Evolutionary conservation across 2,113 vertebrate genomes (phyloP).

Genomic region (Sakesphorus luctuosus): DNA sequence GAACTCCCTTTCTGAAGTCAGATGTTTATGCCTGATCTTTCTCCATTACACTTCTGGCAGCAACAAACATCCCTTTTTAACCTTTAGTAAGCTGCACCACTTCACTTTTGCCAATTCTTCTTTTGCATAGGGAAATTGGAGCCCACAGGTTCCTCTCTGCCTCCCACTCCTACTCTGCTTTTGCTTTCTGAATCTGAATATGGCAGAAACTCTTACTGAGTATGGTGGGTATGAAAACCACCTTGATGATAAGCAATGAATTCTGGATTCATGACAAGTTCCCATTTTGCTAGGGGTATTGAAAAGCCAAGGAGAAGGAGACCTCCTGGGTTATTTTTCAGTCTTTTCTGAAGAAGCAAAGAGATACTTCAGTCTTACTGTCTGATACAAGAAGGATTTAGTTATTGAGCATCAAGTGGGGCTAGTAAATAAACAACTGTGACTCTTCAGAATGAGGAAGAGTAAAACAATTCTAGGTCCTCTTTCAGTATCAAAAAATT

Average conservation of each 20-base stretch:
- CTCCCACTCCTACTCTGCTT: neutral
- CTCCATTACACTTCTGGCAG: neutral
- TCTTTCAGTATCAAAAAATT: neutral
- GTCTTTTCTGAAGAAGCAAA: neutral
- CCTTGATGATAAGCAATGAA: neutral
- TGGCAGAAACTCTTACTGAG: neutral
- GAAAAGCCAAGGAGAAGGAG: neutral
- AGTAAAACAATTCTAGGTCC: neutral
- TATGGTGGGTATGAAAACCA: neutral
- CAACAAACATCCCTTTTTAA: neutral
- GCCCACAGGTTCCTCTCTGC: neutral
- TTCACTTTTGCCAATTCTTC: neutral
- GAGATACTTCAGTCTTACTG: neutral
- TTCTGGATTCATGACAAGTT: neutral
- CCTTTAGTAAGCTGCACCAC: neutral
- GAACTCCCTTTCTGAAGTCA: neutral
- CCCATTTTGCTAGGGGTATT: neutral
- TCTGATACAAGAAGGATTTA: neutral
- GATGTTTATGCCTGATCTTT: neutral
- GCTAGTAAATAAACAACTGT: neutral
- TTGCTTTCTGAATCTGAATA: neutral
- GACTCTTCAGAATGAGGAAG: neutral
- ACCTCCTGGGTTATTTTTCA: neutral
- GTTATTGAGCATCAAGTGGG: neutral
- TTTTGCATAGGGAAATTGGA: neutral